A percentile compares a stretch with the other conserved stretches of the same genome.
These are phyloP conservation scores for Hyaena hyaena DNA, from an alignment of 2,113 vertebrate species.

Conservation along the genomic window DNA sequence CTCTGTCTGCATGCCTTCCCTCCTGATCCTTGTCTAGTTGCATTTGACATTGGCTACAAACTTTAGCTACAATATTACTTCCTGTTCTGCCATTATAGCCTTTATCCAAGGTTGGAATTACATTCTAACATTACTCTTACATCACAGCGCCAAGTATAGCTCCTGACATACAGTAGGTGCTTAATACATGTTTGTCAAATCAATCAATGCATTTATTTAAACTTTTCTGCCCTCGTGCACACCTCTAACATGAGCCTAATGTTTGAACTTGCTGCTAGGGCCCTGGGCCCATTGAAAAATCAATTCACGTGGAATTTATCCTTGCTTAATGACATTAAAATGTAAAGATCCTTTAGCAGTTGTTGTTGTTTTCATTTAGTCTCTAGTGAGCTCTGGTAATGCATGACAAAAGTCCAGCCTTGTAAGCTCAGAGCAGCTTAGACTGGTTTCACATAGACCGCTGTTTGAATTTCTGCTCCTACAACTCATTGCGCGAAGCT, in stretches of 20 bases:
- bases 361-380: not conserved
- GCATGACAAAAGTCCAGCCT: not conserved
- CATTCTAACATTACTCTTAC: not conserved
- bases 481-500: not conserved
- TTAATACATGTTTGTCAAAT: constrained; percentile 2
- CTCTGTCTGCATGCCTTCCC: not conserved
- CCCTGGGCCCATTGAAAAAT: not conserved
- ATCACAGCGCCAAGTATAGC: not conserved
- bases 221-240: not conserved
- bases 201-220: constrained; percentile 7
- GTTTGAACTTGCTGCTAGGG: not conserved
- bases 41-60: not conserved
- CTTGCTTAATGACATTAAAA: constrained; percentile 28
- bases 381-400: not conserved
- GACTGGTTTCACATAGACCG: not conserved
- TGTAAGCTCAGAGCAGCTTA: not conserved
- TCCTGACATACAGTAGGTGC: not conserved
- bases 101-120: not conserved
- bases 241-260: not conserved
- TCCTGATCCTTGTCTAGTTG: not conserved
- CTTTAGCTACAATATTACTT: not conserved
- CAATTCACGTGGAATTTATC: not conserved
- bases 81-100: not conserved
- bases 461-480: not conserved
- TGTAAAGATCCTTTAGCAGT: not conserved